Evolutionary conservation across 2,888 invertebrate species (phyloP).

Genomic region (Odontocerum albicorne): DNA sequence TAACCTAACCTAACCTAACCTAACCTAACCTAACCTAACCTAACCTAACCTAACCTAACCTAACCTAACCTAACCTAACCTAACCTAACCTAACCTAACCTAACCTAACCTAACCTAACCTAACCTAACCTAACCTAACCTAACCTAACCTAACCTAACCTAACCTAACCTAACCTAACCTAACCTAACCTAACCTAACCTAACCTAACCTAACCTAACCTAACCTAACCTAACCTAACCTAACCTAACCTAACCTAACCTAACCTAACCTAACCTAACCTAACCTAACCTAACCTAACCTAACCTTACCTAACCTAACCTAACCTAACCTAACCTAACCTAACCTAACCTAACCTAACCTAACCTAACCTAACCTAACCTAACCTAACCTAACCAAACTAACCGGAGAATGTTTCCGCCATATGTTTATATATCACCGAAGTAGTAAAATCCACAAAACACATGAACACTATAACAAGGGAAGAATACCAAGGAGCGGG

Average conservation of each 20-base stretch:
- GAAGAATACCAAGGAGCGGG: too few species aligned
- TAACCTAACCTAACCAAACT: slow-evolving; percentile 12
- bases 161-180: slow-evolving; percentile 15
- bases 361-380: slow-evolving; percentile 6
- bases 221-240: slow-evolving; percentile 15
- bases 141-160: slow-evolving; percentile 13
- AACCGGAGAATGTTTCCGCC: too few species aligned
- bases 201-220: slow-evolving; percentile 15
- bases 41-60: slow-evolving; percentile 37
- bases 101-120: slow-evolving; percentile 22
- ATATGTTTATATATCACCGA: too few species aligned
- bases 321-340: slow-evolving; percentile 15
- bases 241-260: too few species aligned
- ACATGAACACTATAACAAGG: too few species aligned
- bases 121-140: slow-evolving; percentile 15
- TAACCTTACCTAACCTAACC: slow-evolving; percentile 15
- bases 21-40: slow-evolving; percentile 36
- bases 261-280: slow-evolving; percentile 12
- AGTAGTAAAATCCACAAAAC: too few species aligned
- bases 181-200: slow-evolving; percentile 15
- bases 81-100: slow-evolving; percentile 37
- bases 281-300: slow-evolving; percentile 15
- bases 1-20: slow-evolving; percentile 35
- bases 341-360: slow-evolving; percentile 15
- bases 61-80: slow-evolving; percentile 30